Evolutionary conservation across 2,888 invertebrate species (phyloP).

Genomic region (Agonum fuliginosum): DNA sequence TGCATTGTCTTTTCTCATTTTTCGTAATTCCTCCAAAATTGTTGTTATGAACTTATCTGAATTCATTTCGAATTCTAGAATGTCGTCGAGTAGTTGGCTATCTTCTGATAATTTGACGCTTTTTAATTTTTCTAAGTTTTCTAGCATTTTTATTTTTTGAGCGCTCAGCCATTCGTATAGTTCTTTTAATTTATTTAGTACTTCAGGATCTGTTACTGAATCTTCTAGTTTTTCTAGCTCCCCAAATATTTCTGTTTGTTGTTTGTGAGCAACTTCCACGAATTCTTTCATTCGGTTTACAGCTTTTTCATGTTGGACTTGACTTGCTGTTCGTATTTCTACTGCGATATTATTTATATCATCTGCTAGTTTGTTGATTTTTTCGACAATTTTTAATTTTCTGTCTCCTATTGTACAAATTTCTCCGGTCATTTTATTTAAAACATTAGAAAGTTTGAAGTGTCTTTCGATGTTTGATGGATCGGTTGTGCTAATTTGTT

Average conservation of each 20-base stretch:
- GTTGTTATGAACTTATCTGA: slow-evolving; percentile 47
- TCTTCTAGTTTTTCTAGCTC: slow-evolving; percentile 52
- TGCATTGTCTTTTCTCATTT: slow-evolving; percentile 48
- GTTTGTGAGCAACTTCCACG: slow-evolving; percentile 51
- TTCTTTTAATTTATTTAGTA: slow-evolving; percentile 45
- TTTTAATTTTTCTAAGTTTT: slow-evolving; percentile 53
- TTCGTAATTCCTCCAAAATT: slow-evolving; percentile 47
- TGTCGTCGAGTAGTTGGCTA: slow-evolving; percentile 48
- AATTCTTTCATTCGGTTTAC: slow-evolving; percentile 58
- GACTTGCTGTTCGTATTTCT: slow-evolving; percentile 62
- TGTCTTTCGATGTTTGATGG: slow-evolving; percentile 48
- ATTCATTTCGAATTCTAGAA: slow-evolving; percentile 52
- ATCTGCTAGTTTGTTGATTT: slow-evolving; percentile 65
- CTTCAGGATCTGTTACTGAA: slow-evolving; percentile 28
- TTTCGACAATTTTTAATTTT: slow-evolving; percentile 65
- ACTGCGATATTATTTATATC: slow-evolving; percentile 65
- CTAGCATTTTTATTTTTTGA: slow-evolving; percentile 51
- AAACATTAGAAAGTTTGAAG: slow-evolving; percentile 64
- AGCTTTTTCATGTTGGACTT: slow-evolving; percentile 61
- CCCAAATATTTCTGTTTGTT: slow-evolving; percentile 54
- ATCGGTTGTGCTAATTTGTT: slow-evolving; percentile 62
- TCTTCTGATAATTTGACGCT: slow-evolving; percentile 45
- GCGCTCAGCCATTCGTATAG: slow-evolving; percentile 48
- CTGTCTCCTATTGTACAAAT: slow-evolving; percentile 65
- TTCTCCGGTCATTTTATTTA: slow-evolving; percentile 65